A percentile compares a stretch with the other conserved stretches of the same genome.
Evolutionary conservation across 2,797 vertebrate species (phyloP).

Genomic region (Neoniphon sammara): DNA sequence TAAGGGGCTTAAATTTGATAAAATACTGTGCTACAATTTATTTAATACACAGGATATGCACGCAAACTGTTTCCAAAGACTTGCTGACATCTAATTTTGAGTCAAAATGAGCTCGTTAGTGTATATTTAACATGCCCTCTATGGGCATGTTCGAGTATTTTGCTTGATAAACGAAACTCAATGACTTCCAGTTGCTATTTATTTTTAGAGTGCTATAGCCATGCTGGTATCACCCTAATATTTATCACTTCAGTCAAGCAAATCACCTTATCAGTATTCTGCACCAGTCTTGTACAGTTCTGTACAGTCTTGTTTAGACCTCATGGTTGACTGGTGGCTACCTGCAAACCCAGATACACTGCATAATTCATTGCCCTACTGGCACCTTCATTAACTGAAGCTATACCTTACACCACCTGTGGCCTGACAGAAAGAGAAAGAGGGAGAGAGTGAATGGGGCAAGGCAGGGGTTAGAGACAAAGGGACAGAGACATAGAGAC

Average conservation of each 20-base stretch:
- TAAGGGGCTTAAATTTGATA: too few species aligned
- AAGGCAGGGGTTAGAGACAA: slow-evolving; percentile 15
- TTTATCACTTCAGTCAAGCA: not conserved
- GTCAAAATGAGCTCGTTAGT: too few species aligned
- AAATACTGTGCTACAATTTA: too few species aligned
- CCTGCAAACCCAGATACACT: slow-evolving; percentile 41
- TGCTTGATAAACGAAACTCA: too few species aligned
- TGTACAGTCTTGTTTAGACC: slow-evolving; percentile 16
- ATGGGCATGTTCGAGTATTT: too few species aligned
- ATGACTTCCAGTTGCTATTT: too few species aligned
- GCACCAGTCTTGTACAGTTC: slow-evolving; percentile 4
- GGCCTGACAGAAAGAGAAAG: slow-evolving; percentile 76
- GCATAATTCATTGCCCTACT: slow-evolving; percentile 53
- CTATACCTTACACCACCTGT: slow-evolving; percentile 74
- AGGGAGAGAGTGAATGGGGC: not conserved
- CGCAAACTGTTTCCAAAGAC: too few species aligned
- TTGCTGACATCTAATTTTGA: too few species aligned
- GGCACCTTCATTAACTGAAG: slow-evolving; percentile 45
- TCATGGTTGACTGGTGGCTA: slow-evolving; percentile 35
- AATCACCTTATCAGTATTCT: slow-evolving; percentile 3
- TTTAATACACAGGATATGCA: too few species aligned
- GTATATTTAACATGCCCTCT: too few species aligned
- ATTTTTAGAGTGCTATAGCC: too few species aligned
- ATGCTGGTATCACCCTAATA: not conserved
- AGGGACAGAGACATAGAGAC: slow-evolving; percentile 29